phyloP scores from a whole-genome alignment of 2,888 invertebrate species.

The Rhagonycha lutea region DNA sequence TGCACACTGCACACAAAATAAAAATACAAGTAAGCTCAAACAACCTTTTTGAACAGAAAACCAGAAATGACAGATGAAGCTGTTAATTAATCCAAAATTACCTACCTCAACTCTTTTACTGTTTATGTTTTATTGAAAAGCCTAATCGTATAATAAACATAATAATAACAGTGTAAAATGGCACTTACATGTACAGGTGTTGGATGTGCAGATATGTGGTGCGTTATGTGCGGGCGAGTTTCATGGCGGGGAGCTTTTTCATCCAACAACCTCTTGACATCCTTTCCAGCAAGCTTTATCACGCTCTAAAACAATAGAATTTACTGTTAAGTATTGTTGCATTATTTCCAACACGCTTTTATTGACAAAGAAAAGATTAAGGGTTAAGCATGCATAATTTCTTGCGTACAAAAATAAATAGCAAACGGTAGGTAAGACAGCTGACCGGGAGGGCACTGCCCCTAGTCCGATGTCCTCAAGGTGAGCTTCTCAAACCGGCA shows the following conservation, averaged over 20 bases:
- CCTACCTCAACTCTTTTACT: background rate
- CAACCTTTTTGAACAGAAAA: too few species aligned
- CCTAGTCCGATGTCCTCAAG: slow-evolving; percentile 40
- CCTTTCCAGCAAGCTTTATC: slow-evolving; percentile 61
- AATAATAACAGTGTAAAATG: background rate
- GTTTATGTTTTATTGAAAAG: background rate
- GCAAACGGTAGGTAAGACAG: slow-evolving; percentile 13
- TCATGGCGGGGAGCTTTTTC: slow-evolving; percentile 63
- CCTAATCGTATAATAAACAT: background rate
- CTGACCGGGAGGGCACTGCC: slow-evolving; percentile 36
- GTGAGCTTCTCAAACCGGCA: slow-evolving; percentile 38
- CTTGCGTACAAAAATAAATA: slow-evolving; percentile 5
- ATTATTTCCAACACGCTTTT: slow-evolving; percentile 12
- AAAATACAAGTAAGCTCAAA: too few species aligned
- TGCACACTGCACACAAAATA: too few species aligned
- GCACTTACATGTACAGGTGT: slow-evolving; percentile 50
- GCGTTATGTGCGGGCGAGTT: slow-evolving; percentile 61
- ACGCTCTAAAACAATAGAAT: slow-evolving; percentile 53
- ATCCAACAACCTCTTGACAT: slow-evolving; percentile 63
- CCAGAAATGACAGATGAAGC: too few species aligned
- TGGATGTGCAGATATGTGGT: slow-evolving; percentile 58
- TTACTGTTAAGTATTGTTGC: slow-evolving; percentile 22
- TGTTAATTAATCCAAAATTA: background rate
- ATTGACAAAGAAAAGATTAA: background rate
- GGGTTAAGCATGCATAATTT: background rate